Evolutionary conservation across 2,113 vertebrate species (phyloP), one percentile per base, ranked within the genome.

Genomic region (Antechinus flavipes): DNA sequence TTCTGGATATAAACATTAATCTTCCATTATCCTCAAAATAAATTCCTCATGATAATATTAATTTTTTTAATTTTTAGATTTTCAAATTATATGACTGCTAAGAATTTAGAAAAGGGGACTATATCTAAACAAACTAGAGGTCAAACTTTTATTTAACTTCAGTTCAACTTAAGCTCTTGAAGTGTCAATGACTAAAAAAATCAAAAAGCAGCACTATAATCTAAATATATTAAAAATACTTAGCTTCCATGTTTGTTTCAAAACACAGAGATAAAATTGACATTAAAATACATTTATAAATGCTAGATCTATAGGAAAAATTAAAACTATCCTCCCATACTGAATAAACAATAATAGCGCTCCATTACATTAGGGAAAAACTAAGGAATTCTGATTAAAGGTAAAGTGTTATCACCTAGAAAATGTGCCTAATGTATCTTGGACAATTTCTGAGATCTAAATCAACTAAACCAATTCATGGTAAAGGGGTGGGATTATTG

Each of bases 331-430:
- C 27, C 12, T n/a, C 58, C 56, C 25, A 25, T 58, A 26, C 25
- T 26, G 26, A 61, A 61, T 61, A 61, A 61, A 61, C 10, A 30
- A 11, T 6, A 61, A 61, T 30, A 9, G 56, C 2, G 4, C 35
- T 16, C 35, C 35, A n/a, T n/a, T 76, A n/a, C 49, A 49, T 68
- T 55, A 54, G 92, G 96, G 97, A 92, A 84, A 95, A 95, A 84
- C 50, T 24, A 93, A 68, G 92, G 91, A 94, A 97, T 25, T 8
- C 56, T 91, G 22, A 53, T 30, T 94, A 27, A 90, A 96, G 35
- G 55, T 25, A 68, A 93, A 52, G 22, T n/a, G 96, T 27, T 92
- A 90, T 91, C 14, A 54, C 92, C 46, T 91, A 93, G 53, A 96
- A 91, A 95, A 91, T 94, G 93, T 93, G 23, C 50, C 95, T 93